A percentile compares a stretch with the other conserved stretches of the same genome.
These are phyloP conservation scores for Dasypogon diadema DNA, from an alignment of 2,888 invertebrate species.

Conservation along the genomic window DNA sequence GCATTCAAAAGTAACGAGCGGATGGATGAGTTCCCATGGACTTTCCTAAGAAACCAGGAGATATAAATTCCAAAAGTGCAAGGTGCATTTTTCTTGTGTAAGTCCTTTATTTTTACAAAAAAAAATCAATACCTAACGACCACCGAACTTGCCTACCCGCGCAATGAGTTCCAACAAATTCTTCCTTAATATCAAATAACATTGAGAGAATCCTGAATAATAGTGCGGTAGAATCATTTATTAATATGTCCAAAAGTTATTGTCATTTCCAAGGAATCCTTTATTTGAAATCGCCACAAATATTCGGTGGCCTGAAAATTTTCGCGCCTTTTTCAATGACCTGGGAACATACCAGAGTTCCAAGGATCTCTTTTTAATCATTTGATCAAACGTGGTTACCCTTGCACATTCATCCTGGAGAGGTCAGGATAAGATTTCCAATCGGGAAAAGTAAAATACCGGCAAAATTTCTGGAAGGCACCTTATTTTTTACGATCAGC, in stretches of 20 bases:
- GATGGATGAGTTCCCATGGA: slow-evolving; percentile 22
- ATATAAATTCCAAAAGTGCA: slow-evolving; percentile 42
- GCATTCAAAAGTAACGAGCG: slow-evolving; percentile 24
- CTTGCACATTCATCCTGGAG: slow-evolving; percentile 24
- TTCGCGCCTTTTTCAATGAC: slow-evolving; percentile 46
- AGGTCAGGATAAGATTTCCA: slow-evolving; percentile 30
- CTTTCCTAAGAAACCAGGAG: slow-evolving; percentile 50
- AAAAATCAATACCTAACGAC: slow-evolving; percentile 2
- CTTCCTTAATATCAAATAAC: slow-evolving; percentile 18
- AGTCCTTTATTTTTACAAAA: slow-evolving; percentile 12
- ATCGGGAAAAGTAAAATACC: slow-evolving; percentile 5
- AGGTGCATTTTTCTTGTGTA: slow-evolving; percentile 44
- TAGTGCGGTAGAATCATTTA: slow-evolving; percentile 27
- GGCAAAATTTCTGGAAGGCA: slow-evolving; percentile 38
- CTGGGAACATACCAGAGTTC: slow-evolving; percentile 12
- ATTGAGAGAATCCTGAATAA: not conserved
- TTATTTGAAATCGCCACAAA: slow-evolving; percentile 24
- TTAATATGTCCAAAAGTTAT: slow-evolving; percentile 33
- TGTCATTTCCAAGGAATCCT: slow-evolving; percentile 21
- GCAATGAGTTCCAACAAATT: not conserved
- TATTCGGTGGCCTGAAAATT: not conserved
- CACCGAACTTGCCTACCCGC: slow-evolving; percentile 32
- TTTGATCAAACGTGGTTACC: slow-evolving; percentile 36
- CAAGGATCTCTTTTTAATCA: slow-evolving; percentile 21
- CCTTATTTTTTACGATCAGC: slow-evolving; percentile 33